Conservation (phyloP, 2,797 vertebrate genomes). For the Mycteria americana region DNA sequence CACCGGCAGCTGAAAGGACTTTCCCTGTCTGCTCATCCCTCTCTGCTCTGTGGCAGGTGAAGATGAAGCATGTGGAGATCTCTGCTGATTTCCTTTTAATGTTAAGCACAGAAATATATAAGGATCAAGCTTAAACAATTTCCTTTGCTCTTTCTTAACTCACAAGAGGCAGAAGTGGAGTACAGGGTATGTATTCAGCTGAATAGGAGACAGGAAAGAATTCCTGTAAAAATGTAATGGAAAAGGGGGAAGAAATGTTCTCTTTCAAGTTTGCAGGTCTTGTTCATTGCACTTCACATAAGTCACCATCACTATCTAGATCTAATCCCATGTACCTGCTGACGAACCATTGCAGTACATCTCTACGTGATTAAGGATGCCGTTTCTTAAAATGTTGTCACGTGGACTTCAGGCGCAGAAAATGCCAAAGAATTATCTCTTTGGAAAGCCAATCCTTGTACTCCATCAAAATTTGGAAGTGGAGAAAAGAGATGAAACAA, state of each 20-base stretch:
- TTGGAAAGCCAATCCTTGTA: background rate
- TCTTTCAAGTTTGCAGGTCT: background rate
- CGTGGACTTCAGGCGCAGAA: background rate
- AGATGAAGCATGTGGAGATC: background rate
- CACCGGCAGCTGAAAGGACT: background rate
- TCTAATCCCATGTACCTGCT: background rate
- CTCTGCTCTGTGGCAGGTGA: background rate
- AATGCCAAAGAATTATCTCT: background rate
- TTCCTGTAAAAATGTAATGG: background rate
- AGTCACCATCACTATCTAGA: background rate
- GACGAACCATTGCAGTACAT: too few species aligned
- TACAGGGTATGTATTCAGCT: background rate
- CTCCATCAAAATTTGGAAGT: background rate
- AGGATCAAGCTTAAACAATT: background rate
- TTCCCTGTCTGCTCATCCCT: background rate
- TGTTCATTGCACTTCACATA: background rate
- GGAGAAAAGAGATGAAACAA: background rate
- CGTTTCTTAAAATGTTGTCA: background rate
- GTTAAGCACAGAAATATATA: background rate
- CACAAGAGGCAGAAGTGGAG: background rate
- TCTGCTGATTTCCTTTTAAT: background rate
- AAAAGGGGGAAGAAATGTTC: background rate
- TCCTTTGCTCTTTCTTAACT: background rate
- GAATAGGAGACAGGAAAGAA: background rate
- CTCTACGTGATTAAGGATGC: background rate